Percentiles rank a stretch among this genome's conserved stretches.
Conservation (phyloP, 2,113 vertebrate species). For the Beaufortia kweichowensis region DNA sequence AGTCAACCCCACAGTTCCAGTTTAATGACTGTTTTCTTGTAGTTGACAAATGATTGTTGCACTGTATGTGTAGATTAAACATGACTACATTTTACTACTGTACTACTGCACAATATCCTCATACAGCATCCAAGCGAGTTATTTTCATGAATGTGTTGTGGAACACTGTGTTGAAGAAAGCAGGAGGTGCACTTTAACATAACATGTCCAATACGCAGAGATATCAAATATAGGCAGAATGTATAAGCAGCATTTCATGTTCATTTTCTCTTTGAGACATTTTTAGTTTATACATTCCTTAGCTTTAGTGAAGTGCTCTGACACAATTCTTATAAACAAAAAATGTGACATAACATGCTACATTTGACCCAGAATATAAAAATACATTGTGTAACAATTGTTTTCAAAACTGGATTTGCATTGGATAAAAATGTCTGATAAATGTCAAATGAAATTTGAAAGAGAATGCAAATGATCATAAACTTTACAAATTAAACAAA, state of each 20-base stretch:
- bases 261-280: neutral
- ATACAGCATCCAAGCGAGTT: neutral
- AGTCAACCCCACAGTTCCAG: too few relatives aligned
- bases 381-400: too few relatives aligned
- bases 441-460: too few relatives aligned
- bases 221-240: too few relatives aligned
- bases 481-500: too few relatives aligned
- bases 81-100: neutral
- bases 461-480: too few relatives aligned
- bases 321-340: neutral
- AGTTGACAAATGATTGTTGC: neutral
- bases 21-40: neutral
- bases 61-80: neutral
- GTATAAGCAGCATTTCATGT: neutral
- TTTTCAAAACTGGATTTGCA: too few relatives aligned
- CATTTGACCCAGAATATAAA: too few relatives aligned
- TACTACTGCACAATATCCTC: too few relatives aligned
- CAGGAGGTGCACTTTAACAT: neutral
- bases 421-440: too few relatives aligned
- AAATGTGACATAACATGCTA: too few relatives aligned
- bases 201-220: too few relatives aligned
- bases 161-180: neutral
- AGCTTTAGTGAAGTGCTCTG: neutral
- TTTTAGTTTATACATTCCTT: neutral
- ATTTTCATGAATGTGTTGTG: neutral